Evolutionary conservation across 2,113 vertebrate species (phyloP), one percentile per base, ranked within the genome.

Genomic region (Formicarius rufipectus): DNA sequence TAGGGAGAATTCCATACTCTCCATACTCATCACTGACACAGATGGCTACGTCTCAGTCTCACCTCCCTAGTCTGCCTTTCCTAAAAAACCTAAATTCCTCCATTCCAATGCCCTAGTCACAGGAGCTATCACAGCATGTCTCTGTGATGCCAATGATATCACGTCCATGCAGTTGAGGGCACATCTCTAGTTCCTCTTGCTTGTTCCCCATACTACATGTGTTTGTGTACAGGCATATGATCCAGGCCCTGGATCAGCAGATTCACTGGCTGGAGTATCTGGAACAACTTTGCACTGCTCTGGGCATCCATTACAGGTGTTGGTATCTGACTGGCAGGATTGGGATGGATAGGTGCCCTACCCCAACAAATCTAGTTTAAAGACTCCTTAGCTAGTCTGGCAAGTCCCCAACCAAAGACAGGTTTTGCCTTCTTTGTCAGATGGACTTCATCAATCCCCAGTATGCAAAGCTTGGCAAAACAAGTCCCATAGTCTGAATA

Each of bases 161-260:
- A 28, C 22, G 45, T 28, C 28, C 49, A 18, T 21, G 27, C 11
- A n/a, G 9, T 23, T 20, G 23, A 39, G n/a, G 14, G n/a, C 39
- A 63, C 23, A 18, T 47, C 23, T 39, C 22, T 33, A 74, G 11
- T 19, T 64, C 10, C 14, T 72, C 16, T 33, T 31, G 2, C 17
- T 33, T 55, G 53, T n/a, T 64, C 3, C 1, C n/a, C 14, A n/a
- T n/a, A 22, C 33, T 25, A 14, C 1, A 0, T 39, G 18, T 7
- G 8, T 59, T 76, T 50, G 10, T 44, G 11, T 18, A 31, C 17
- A 31, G 31, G 7, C 2, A 4, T 31, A 20, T 59, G 31, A 68
- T 25, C 24, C 21, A 30, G 42, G n/a, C 20, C 31, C 7, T 11
- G 12, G 62, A 37, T 18, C 21, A 67, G 21, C 25, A 3, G 35